Conservation (phyloP, 2,113 vertebrate species). For the Gavialis gangeticus region DNA sequence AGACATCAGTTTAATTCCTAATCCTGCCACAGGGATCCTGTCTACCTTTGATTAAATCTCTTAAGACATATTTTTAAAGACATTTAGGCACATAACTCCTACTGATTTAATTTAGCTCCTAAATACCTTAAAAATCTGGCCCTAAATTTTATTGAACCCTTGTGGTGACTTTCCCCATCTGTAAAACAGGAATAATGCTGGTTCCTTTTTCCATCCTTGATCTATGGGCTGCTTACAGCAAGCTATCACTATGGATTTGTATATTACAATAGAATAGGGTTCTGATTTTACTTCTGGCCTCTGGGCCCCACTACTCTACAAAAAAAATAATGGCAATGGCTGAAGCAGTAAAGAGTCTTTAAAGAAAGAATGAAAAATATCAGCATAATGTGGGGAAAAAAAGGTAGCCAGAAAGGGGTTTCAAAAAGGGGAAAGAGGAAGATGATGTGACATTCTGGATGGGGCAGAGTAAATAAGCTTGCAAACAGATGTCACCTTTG, state of each 20-base stretch:
- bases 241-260: neutral
- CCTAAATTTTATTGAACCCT: neutral
- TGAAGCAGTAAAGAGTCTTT: rapidly evolving
- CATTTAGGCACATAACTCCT: no score
- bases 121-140: no score
- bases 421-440: neutral
- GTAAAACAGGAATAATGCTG: neutral
- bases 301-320: neutral
- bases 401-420: neutral
- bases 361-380: neutral
- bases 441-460: neutral
- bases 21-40: neutral
- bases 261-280: neutral
- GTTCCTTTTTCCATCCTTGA: neutral
- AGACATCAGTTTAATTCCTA: neutral
- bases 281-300: neutral
- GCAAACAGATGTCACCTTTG: no score
- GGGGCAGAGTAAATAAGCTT: neutral
- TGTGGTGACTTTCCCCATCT: neutral
- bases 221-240: neutral
- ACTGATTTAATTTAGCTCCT: no score
- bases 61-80: no score
- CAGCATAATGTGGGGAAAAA: neutral
- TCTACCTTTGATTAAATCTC: no score
- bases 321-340: neutral